phyloP scores from a whole-genome alignment of 2,113 vertebrate species.

The Hemicordylus capensis region DNA sequence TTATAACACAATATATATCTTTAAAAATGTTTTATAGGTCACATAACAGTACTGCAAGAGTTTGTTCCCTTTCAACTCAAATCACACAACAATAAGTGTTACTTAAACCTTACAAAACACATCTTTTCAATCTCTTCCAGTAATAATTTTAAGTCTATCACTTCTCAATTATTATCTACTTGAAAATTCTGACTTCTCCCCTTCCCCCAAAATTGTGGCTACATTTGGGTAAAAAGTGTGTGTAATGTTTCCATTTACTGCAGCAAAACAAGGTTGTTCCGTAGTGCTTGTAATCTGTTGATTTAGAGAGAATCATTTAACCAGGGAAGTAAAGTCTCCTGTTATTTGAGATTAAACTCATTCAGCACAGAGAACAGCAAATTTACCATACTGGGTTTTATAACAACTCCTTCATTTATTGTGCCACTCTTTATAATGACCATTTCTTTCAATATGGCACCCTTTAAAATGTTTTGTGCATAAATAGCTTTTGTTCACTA shows the following conservation, averaged over 20 bases:
- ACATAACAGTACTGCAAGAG: neutral
- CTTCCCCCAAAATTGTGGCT: constrained; percentile 2
- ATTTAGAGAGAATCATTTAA: constrained; percentile 53
- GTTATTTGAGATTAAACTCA: constrained; percentile 33
- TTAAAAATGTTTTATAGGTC: constrained; percentile 30
- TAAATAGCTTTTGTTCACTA: constrained; percentile 34
- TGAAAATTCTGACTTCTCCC: constrained; percentile 42
- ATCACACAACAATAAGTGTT: neutral
- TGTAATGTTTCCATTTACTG: constrained; percentile 20
- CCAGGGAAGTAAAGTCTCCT: constrained; percentile 20
- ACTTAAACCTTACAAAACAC: neutral
- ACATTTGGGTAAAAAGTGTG: constrained; percentile 16
- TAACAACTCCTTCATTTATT: constrained; percentile 32
- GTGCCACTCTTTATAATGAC: constrained; percentile 31
- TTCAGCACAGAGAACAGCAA: constrained; percentile 50
- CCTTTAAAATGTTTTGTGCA: constrained; percentile 28
- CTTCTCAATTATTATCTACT: constrained; percentile 40
- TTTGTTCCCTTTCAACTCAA: constrained; percentile 1
- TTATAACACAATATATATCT: neutral
- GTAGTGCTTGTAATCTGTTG: constrained; percentile 46
- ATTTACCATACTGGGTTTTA: constrained; percentile 49
- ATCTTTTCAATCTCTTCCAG: neutral
- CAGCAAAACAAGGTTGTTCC: constrained; percentile 29
- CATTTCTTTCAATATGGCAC: constrained; percentile 37
- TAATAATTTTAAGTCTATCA: neutral